phyloP scores from a whole-genome alignment of 2,113 vertebrate genomes.

The Axis porcinus region DNA sequence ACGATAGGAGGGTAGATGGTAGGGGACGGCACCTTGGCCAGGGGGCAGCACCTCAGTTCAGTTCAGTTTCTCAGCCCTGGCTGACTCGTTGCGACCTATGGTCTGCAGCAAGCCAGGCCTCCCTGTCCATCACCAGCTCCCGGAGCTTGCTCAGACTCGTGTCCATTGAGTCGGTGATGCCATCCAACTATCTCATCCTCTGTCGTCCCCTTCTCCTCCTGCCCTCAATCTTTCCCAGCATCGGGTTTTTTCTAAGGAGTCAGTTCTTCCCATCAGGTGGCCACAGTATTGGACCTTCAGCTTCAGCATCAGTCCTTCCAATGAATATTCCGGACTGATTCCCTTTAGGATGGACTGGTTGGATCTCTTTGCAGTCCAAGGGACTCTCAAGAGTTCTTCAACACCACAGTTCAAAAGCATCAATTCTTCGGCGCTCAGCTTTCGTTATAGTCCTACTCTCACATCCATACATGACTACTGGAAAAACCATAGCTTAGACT shows the following conservation, averaged over 20 bases:
- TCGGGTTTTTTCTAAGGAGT: neutral
- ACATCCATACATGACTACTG: neutral
- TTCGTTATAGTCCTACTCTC: neutral
- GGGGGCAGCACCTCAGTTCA: neutral
- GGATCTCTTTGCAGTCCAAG: neutral
- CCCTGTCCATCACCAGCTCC: neutral
- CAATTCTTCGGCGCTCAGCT: neutral
- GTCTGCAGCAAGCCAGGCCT: neutral
- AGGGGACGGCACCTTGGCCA: neutral
- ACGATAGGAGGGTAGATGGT: neutral
- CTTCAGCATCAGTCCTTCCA: neutral
- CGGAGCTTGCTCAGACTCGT: neutral
- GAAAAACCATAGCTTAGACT: neutral
- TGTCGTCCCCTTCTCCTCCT: neutral
- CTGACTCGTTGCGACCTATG: neutral
- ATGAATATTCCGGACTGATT: neutral
- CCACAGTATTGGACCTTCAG: neutral
- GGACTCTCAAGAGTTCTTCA: neutral
- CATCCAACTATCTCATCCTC: neutral
- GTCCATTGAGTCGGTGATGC: neutral
- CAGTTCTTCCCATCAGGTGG: neutral
- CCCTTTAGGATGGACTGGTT: neutral
- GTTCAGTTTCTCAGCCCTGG: neutral
- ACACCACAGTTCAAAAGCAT: neutral
- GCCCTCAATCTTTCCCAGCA: neutral